A percentile compares a stretch with the other conserved stretches of the same genome.
phyloP scores from a whole-genome alignment of 2,113 vertebrate species.

The Hoplias malabaricus region DNA sequence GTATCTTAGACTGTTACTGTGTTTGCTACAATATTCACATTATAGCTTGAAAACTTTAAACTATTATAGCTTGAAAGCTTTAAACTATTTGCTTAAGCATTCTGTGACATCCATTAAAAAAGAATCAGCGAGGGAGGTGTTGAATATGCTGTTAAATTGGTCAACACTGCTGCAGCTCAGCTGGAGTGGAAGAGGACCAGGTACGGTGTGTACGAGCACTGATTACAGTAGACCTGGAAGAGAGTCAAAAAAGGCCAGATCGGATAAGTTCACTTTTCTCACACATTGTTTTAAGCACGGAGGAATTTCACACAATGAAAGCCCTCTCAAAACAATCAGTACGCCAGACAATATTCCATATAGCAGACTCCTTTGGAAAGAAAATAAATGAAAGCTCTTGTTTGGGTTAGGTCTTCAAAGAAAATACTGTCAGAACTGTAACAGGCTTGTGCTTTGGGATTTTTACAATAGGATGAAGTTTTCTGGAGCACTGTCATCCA shows the following conservation, averaged over 20 bases:
- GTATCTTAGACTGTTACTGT: background rate
- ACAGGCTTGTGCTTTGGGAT: conserved; percentile 22
- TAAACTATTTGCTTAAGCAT: background rate
- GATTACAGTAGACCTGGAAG: conserved; percentile 33
- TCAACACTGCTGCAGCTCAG: background rate
- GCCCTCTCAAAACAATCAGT: conserved; percentile 65
- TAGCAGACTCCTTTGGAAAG: conserved; percentile 67
- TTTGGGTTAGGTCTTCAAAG: conserved; percentile 68
- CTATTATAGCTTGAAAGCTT: background rate
- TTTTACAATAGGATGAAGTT: conserved; percentile 25
- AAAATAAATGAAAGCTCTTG: conserved; percentile 72
- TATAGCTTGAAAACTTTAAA: background rate
- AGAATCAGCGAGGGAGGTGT: background rate
- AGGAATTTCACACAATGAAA: conserved; percentile 61
- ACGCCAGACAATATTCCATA: conserved; percentile 72
- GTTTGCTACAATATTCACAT: background rate
- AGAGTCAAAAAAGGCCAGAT: conserved; percentile 51
- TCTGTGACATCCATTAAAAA: background rate
- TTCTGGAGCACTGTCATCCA: conserved; percentile 30
- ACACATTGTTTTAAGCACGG: conserved; percentile 41
- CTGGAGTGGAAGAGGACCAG: background rate
- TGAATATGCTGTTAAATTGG: background rate
- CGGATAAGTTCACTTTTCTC: conserved; percentile 48
- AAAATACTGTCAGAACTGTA: conserved; percentile 62
- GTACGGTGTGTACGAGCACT: background rate